Percentiles rank a stretch among this genome's conserved stretches.
Conservation (phyloP, 2,113 vertebrate genomes). For the Petrocephalus microphthalmus region DNA sequence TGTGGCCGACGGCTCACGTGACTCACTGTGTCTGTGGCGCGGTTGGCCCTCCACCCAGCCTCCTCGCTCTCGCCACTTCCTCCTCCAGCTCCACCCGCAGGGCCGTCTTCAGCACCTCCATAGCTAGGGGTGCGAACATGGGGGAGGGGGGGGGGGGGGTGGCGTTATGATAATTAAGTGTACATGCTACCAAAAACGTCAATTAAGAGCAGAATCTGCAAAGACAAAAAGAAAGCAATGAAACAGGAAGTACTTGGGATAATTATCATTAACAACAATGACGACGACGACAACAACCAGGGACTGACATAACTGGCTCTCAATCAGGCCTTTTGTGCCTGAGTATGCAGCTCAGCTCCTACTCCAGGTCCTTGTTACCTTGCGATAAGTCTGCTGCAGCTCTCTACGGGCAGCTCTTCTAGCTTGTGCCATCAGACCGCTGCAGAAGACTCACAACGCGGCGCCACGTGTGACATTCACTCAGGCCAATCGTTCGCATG, state of each 20-base stretch:
- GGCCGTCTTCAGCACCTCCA: constrained; percentile 79
- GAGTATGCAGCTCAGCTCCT: background rate
- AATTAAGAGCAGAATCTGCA: background rate
- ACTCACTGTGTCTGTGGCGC: constrained; percentile 65
- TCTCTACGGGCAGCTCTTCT: background rate
- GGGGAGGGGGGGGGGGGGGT: background rate
- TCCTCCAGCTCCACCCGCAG: constrained; percentile 77
- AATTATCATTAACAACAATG: background rate
- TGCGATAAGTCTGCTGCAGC: background rate
- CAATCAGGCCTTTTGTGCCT: background rate
- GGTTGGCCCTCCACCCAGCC: constrained; percentile 52
- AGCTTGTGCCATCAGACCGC: background rate
- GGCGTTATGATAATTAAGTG: background rate
- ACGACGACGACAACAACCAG: background rate
- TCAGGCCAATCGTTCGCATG: background rate
- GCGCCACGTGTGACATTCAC: background rate
- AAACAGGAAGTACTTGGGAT: background rate
- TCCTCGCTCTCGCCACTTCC: constrained; percentile 67
- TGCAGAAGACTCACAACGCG: background rate
- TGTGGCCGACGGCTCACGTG: background rate
- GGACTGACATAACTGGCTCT: no score
- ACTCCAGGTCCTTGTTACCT: background rate
- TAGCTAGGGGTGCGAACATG: constrained; percentile 51
- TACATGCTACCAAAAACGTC: background rate
- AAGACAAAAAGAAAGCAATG: background rate